Evolutionary conservation across 1,140 invertebrate species (phyloP).

Genomic region (Solen grandis): DNA sequence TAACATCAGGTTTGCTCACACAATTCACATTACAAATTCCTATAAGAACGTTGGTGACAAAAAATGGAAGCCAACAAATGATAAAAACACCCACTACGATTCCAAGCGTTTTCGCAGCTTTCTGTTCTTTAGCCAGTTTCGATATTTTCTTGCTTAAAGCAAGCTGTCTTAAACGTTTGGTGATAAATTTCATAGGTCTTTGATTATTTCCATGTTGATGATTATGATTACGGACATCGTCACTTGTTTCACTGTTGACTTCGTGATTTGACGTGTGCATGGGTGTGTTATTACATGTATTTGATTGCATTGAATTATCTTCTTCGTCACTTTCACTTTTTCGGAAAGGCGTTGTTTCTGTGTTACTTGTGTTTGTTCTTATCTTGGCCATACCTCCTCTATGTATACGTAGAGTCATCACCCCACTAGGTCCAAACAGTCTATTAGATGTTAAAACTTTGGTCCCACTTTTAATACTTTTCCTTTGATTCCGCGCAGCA

Average conservation of each 20-base stretch:
- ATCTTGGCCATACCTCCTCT: conserved; percentile 67
- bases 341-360: conserved; percentile 5
- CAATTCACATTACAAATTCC: conserved; percentile 86
- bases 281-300: conserved; percentile 58
- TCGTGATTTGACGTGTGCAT: conserved; percentile 50
- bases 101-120: conserved; percentile 96
- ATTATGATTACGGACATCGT: conserved; percentile 6
- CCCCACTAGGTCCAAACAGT: conserved; percentile 68
- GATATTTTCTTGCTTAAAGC: conserved; percentile 77
- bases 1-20: conserved; percentile 76
- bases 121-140: conserved; percentile 87
- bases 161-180: conserved; percentile 74
- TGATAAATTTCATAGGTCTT: conserved; percentile 72
- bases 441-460: conserved; percentile 70
- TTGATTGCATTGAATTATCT: conserved; percentile 25
- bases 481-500: conserved; percentile 74
- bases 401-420: conserved; percentile 77
- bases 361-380: conserved; percentile 31
- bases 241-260: conserved; percentile 20
- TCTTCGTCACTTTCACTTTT: conserved; percentile 48
- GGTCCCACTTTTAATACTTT: conserved; percentile 72
- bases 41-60: conserved; percentile 92
- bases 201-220: conserved; percentile 40
- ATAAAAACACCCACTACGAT: conserved; percentile 97
- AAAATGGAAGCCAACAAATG: conserved; percentile 98